A percentile compares a stretch with the other conserved stretches of the same genome.
phyloP scores from a whole-genome alignment of 92 coral and sea anemone species.

The Porites rus region DNA sequence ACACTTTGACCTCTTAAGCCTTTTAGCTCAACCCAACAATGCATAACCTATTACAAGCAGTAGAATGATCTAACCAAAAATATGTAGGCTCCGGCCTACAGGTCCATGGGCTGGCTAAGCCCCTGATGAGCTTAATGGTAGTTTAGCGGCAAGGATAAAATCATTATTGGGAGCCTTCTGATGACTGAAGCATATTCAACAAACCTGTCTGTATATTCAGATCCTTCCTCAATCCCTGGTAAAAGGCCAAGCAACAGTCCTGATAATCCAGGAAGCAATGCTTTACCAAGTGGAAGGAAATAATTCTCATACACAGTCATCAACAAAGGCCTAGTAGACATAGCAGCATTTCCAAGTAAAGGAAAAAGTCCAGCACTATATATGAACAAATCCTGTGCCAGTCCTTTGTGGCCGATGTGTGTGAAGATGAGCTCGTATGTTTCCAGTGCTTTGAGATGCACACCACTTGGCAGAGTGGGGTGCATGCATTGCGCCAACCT shows the following conservation, averaged over 20 bases:
- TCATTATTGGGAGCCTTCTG: too few species aligned
- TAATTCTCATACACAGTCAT: slow-evolving; percentile 88
- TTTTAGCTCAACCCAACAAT: too few species aligned
- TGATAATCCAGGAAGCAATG: slow-evolving; percentile 86
- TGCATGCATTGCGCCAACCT: slow-evolving; percentile 94
- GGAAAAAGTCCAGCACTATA: slow-evolving; percentile 96
- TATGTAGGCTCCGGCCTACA: too few species aligned
- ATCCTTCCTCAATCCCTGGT: slow-evolving; percentile 98
- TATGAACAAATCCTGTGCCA: slow-evolving; percentile 91
- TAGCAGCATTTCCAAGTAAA: slow-evolving; percentile 91
- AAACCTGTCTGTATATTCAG: slow-evolving; percentile 96
- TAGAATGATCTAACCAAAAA: too few species aligned
- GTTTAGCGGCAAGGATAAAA: too few species aligned
- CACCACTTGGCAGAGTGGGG: slow-evolving; percentile 96
- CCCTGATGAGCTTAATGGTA: too few species aligned
- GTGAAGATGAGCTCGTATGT: slow-evolving; percentile 92
- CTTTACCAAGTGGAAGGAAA: slow-evolving; percentile 88
- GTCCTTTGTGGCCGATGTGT: slow-evolving; percentile 89
- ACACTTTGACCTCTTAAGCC: too few species aligned
- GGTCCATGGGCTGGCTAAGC: too few species aligned
- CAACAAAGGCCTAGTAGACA: slow-evolving; percentile 93
- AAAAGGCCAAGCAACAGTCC: slow-evolving; percentile 87
- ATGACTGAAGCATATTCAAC: background rate
- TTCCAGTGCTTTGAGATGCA: slow-evolving; percentile 93
- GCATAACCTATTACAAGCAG: too few species aligned